Conservation (phyloP, 2,113 vertebrate species). For the Silurus meridionalis region DNA sequence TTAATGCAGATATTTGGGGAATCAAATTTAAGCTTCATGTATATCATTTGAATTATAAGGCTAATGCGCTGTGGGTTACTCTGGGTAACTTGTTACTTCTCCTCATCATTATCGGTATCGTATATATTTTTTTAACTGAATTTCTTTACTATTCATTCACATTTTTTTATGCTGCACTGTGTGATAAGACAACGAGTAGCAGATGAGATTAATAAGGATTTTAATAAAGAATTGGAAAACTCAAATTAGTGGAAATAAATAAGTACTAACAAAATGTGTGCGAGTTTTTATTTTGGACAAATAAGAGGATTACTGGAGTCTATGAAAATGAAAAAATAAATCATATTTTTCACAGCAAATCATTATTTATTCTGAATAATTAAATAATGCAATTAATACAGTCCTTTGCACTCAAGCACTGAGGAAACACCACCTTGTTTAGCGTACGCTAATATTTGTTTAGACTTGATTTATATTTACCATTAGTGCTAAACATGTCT, state of each 20-base stretch:
- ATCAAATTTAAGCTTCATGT: not conserved
- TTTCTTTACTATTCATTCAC: not conserved
- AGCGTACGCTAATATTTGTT: not conserved
- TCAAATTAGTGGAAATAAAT: constrained; percentile 28
- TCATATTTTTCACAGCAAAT: not conserved
- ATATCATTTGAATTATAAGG: not conserved
- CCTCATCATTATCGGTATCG: not conserved
- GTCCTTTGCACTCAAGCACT: no score
- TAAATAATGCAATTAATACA: not conserved
- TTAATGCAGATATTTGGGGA: not conserved
- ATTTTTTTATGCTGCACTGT: not conserved
- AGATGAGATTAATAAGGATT: not conserved
- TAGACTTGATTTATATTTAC: not conserved
- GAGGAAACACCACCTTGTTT: not conserved
- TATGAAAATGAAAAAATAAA: not conserved
- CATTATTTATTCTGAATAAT: not conserved
- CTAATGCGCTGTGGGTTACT: not conserved
- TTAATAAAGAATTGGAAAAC: not conserved
- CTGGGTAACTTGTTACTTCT: not conserved
- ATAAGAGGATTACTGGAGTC: not conserved
- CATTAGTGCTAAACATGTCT: not conserved
- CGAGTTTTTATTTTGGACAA: not conserved
- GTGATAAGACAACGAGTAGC: not conserved
- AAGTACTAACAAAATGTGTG: constrained; percentile 4
- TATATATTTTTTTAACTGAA: not conserved